Conservation (phyloP, 2,797 vertebrate species). For the Zalophus californianus region DNA sequence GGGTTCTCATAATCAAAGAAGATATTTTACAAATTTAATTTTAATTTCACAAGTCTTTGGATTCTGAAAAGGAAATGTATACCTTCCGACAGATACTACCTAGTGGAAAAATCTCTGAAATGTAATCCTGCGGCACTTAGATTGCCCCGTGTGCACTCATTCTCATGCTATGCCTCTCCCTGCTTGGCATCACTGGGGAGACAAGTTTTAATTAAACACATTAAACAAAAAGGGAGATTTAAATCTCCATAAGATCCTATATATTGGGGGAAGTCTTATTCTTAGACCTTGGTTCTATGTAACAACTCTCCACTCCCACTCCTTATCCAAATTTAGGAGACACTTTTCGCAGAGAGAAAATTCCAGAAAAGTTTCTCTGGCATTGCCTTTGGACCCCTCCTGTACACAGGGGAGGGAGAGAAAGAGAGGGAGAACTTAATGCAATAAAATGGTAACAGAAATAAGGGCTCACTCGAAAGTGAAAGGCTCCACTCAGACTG, state of each 20-base stretch:
- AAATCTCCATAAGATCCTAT: background rate
- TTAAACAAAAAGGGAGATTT: background rate
- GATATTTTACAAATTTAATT: background rate
- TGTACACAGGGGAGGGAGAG: background rate
- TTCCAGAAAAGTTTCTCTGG: background rate
- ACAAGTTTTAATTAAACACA: background rate
- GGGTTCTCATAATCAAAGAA: background rate
- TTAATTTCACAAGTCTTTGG: background rate
- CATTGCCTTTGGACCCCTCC: background rate
- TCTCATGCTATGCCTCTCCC: background rate
- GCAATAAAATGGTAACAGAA: conserved; percentile 13
- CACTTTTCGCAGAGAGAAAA: background rate
- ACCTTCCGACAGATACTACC: background rate
- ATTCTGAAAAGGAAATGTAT: background rate
- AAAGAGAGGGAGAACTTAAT: background rate
- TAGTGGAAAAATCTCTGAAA: background rate
- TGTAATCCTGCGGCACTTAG: background rate
- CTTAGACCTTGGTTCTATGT: background rate
- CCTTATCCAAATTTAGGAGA: conserved; percentile 28
- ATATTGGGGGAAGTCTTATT: background rate
- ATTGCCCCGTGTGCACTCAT: background rate
- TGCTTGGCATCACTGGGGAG: background rate
- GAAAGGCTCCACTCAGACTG: conserved; percentile 31
- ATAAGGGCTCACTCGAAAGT: background rate
- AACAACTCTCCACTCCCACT: background rate